Evolutionary conservation across 2,888 invertebrate genomes (phyloP).

Genomic region (Erebia ligea): DNA sequence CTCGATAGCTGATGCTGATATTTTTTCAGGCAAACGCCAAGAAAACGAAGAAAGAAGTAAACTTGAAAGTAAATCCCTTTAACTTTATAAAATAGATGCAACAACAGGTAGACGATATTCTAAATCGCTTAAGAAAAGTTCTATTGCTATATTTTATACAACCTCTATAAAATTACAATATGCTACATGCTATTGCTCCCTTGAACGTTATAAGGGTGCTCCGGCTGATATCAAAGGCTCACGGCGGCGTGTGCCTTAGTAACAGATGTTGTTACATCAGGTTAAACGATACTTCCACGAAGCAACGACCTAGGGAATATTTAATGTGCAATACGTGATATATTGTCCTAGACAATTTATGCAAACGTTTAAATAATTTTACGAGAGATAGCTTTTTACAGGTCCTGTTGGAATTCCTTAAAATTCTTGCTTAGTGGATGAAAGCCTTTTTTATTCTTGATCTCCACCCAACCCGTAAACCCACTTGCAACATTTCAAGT

Average conservation of each 20-base stretch:
- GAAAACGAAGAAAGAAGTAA: too few species aligned
- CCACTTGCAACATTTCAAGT: too few species aligned
- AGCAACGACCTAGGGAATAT: slow-evolving; percentile 21
- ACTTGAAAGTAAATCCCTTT: too few species aligned
- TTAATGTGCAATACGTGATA: slow-evolving; percentile 13
- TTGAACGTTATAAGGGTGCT: slow-evolving; percentile 35
- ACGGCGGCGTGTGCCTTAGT: slow-evolving; percentile 18
- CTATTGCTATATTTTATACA: slow-evolving; percentile 4
- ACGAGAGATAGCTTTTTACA: too few species aligned
- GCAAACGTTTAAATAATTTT: too few species aligned
- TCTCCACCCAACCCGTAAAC: too few species aligned
- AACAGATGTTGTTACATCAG: slow-evolving; percentile 39
- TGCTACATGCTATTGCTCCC: slow-evolving; percentile 41
- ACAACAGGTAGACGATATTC: background rate
- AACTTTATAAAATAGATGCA: too few species aligned
- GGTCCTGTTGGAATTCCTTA: too few species aligned
- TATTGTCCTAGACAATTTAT: background rate
- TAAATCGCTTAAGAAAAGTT: background rate
- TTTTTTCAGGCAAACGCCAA: too few species aligned
- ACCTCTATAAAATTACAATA: slow-evolving; percentile 19
- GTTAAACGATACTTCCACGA: slow-evolving; percentile 20
- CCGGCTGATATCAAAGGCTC: slow-evolving; percentile 38
- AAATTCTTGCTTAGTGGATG: too few species aligned
- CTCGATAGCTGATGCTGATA: too few species aligned
- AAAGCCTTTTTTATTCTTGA: too few species aligned